phyloP scores from a whole-genome alignment of 2,797 vertebrate genomes.

The Austrolebias charrua region DNA sequence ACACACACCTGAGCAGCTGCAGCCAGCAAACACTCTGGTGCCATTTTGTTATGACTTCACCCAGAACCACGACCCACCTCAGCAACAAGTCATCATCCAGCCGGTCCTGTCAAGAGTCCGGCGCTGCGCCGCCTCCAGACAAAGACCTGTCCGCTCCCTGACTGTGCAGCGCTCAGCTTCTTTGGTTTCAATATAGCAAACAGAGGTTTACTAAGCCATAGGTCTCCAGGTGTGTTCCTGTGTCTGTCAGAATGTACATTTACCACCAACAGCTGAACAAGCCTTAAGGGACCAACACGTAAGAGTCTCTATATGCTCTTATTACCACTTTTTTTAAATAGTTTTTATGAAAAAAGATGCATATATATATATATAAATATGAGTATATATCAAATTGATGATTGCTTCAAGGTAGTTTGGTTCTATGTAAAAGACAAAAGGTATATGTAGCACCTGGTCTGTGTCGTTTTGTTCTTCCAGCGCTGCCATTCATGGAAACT shows the following conservation, averaged over 20 bases:
- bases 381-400: conserved; percentile 28
- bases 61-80: conserved; percentile 42
- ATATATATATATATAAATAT: conserved; percentile 26
- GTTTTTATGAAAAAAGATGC: conserved; percentile 24
- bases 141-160: conserved; percentile 47
- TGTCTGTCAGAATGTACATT: conserved; percentile 78
- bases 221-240: conserved; percentile 65
- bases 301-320: conserved; percentile 63
- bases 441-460: conserved; percentile 73
- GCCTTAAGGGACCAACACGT: conserved; percentile 82
- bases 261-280: conserved; percentile 66
- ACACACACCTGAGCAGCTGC: conserved; percentile 1
- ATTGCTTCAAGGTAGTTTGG: conserved; percentile 52
- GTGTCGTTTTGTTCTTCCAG: conserved; percentile 45
- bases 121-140: conserved; percentile 14
- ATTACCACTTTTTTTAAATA: conserved; percentile 28
- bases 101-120: conserved; percentile 39
- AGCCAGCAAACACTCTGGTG: conserved; percentile 62
- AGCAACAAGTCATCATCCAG: conserved; percentile 53
- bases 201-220: conserved; percentile 82
- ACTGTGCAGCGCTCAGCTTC: conserved; percentile 23
- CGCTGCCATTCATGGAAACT: conserved; percentile 63
- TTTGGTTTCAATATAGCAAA: conserved; percentile 77
- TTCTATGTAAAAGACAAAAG: conserved; percentile 54
- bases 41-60: conserved; percentile 60